A percentile compares a stretch with the other conserved stretches of the same genome.
Evolutionary conservation across 64 coral and sea anemone species (phyloP).

Genomic region (Porites lutea): DNA sequence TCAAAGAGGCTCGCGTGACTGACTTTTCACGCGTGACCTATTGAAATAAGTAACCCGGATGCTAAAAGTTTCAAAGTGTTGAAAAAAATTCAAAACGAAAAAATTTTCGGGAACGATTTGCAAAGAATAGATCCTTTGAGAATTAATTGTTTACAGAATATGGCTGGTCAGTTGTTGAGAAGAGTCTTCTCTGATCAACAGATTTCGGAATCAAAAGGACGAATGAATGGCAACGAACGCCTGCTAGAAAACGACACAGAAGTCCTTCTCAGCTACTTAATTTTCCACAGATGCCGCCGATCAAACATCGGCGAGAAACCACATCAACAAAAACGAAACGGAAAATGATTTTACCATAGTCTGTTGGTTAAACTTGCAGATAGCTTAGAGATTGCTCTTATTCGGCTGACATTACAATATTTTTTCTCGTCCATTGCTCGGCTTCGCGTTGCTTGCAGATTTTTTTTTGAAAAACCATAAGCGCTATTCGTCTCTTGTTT

Average conservation of each 20-base stretch:
- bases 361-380: conserved; percentile 41
- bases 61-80: too few relatives aligned
- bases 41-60: too few relatives aligned
- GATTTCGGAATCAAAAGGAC: not conserved
- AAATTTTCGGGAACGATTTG: too few relatives aligned
- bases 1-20: too few relatives aligned
- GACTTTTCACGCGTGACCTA: too few relatives aligned
- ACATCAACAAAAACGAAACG: too few relatives aligned
- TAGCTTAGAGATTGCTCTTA: conserved; percentile 27
- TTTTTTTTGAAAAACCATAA: too few relatives aligned
- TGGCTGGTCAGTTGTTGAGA: not conserved
- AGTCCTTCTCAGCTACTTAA: not conserved
- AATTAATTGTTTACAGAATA: not conserved
- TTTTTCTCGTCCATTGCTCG: too few relatives aligned
- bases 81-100: too few relatives aligned
- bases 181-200: not conserved
- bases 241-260: conserved; percentile 6
- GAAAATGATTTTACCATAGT: not conserved
- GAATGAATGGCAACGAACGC: not conserved
- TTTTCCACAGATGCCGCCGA: not conserved
- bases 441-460: too few relatives aligned
- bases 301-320: not conserved
- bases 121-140: too few relatives aligned
- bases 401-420: conserved; percentile 27
- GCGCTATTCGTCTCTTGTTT: too few relatives aligned